Evolutionary conservation across 37 sponge, comb jelly and placozoan species (phyloP), one percentile per base, ranked within the genome.

Genomic region (Ianthella basta): DNA sequence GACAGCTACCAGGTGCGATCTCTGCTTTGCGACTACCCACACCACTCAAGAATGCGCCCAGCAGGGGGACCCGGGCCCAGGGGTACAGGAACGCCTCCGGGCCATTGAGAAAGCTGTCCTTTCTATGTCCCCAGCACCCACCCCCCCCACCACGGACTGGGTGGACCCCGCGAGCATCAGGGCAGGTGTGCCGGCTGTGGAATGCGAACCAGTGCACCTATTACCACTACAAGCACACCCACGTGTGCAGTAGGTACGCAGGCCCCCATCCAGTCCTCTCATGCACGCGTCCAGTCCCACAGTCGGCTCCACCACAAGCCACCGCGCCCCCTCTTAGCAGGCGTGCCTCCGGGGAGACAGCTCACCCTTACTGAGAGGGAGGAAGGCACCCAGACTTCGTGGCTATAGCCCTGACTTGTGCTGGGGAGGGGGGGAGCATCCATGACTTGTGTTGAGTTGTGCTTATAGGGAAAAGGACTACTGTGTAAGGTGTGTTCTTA

Each of bases 211-310:
- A 24, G 79, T 79, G 79, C 14, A 79, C 15, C 24, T 53, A 44
- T 15, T n/a, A 50, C 72, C 24, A 55, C n/a, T 86, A 81, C 40
- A 55, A 70, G 55, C 80, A 39, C 40, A 72, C 15, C 10, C 81
- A 81, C 54, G 40, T 74, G 0, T 84, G 85, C 40, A 73, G 59
- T 21, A 20, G 0, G 40, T 84, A 74, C 74, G 64, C 29, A 13
- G 86, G 59, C 0, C 55, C 54, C 13, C 86, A 85, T 29, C 86
- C 79, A 15, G 56, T 63, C 18, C 1, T 38, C 6, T 18, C 25
- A 6, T 85, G 86, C 34, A 23, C 79, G 30, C n/a, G 79, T 72
- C 23, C 72, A 35, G 37, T 23, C 34, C 34, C 38, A 29, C 38
- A 72, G 4, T 33, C 72, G 15, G 23, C 72, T 23, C 36, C 37